Conservation (phyloP, 2,113 vertebrate species). For the Petrocephalus microphthalmus region DNA sequence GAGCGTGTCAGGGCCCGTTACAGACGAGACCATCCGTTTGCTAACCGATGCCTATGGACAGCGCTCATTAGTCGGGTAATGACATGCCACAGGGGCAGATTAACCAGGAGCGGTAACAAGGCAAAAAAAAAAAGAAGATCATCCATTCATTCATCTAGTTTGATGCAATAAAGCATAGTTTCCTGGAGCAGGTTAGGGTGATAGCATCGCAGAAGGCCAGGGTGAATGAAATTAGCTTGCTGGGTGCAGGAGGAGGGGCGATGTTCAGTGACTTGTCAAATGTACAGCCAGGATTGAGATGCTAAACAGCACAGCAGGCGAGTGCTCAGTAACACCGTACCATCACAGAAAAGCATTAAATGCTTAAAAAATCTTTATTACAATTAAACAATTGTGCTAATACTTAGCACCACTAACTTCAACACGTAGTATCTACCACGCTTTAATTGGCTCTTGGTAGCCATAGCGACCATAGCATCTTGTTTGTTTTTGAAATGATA, state of each 20-base stretch:
- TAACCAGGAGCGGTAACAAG: constrained; percentile 27
- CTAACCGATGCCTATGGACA: constrained; percentile 62
- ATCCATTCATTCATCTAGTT: constrained; percentile 25
- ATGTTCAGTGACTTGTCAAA: neutral
- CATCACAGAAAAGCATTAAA: neutral
- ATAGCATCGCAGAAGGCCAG: constrained; percentile 7
- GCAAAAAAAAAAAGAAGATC: constrained; percentile 18
- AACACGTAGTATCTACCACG: neutral
- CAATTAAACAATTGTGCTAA: neutral
- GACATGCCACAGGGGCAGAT: constrained; percentile 62
- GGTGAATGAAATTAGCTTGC: constrained; percentile 23
- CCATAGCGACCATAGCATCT: neutral
- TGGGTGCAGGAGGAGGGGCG: neutral
- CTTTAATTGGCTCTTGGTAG: neutral
- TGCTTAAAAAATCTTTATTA: neutral
- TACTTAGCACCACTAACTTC: neutral
- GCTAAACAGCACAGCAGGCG: neutral
- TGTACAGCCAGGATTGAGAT: neutral
- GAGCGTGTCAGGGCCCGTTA: constrained; percentile 64
- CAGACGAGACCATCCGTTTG: constrained; percentile 56
- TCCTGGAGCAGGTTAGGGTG: constrained; percentile 3
- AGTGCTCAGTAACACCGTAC: neutral
- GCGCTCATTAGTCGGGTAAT: constrained; percentile 71
- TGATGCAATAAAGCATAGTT: constrained; percentile 21
- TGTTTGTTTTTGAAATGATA: neutral